Percentiles rank a stretch among this genome's conserved stretches.
These are phyloP conservation scores for Chrysolina haemoptera DNA, from an alignment of 2,888 invertebrate genomes.

Conservation along the genomic window DNA sequence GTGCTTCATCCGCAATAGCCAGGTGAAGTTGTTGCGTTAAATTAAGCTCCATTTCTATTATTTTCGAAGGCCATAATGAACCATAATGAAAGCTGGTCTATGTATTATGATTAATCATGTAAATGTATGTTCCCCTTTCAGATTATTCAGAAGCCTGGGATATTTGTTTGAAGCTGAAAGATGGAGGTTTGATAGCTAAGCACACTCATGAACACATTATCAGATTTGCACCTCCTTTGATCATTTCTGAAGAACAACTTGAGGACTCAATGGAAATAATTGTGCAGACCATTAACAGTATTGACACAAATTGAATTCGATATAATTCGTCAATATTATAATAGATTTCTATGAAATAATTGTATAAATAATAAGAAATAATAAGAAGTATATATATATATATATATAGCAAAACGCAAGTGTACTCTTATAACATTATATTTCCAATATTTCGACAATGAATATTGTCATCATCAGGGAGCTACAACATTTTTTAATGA, in stretches of 20 bases:
- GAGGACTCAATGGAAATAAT: conserved; percentile 86
- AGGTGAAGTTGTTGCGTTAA: too few species aligned
- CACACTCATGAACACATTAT: conserved; percentile 97
- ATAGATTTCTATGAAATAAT: background rate
- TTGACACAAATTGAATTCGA: conserved; percentile 15
- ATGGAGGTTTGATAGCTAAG: conserved; percentile 94
- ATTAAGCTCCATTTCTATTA: too few species aligned
- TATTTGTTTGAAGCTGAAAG: conserved; percentile 88
- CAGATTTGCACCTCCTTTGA: conserved; percentile 94
- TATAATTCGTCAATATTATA: background rate
- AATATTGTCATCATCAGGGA: too few species aligned
- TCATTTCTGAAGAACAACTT: conserved; percentile 88
- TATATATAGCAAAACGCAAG: too few species aligned
- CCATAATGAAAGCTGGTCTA: too few species aligned
- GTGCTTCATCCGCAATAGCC: too few species aligned
- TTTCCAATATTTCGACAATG: too few species aligned
- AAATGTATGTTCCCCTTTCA: conserved; percentile 63
- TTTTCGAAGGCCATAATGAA: too few species aligned
- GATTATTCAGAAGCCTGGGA: conserved; percentile 89
- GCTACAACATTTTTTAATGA: too few species aligned
- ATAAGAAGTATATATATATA: background rate
- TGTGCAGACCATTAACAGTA: conserved; percentile 67
- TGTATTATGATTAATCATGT: too few species aligned
- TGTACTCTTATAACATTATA: too few species aligned
- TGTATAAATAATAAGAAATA: background rate